Evolutionary conservation across 1,140 invertebrate species (phyloP).

Genomic region (Neodiprion lecontei): DNA sequence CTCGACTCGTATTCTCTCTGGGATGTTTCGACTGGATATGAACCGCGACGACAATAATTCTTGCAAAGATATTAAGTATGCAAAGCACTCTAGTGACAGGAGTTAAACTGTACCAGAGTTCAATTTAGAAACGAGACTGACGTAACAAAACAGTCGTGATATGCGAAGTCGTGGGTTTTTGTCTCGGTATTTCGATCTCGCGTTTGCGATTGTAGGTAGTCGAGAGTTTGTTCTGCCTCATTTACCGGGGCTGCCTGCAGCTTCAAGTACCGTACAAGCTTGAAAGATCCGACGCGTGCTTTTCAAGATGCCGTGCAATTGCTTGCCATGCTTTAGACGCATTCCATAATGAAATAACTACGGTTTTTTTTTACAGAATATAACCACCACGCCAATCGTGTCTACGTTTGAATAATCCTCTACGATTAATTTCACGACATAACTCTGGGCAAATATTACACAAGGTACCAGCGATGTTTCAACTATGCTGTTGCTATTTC

Average conservation of each 20-base stretch:
- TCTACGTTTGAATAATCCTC: too few relatives aligned
- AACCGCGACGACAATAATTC: too few relatives aligned
- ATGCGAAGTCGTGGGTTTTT: not conserved
- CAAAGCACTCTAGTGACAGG: too few relatives aligned
- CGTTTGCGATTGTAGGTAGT: not conserved
- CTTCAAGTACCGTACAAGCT: not conserved
- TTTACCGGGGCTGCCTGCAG: not conserved
- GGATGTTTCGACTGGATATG: too few relatives aligned
- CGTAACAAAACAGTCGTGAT: not conserved
- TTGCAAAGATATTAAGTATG: too few relatives aligned
- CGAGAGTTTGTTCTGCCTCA: not conserved
- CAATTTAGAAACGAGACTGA: not conserved
- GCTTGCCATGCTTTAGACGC: not conserved
- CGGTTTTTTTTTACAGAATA: too few relatives aligned
- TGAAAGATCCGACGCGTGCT: slow-evolving; percentile 1
- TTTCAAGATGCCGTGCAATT: slow-evolving; percentile 7
- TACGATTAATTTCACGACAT: too few relatives aligned
- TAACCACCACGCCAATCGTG: too few relatives aligned
- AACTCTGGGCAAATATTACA: too few relatives aligned
- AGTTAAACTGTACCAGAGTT: not conserved
- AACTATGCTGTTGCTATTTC: too few relatives aligned
- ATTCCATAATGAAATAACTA: slow-evolving; percentile 6
- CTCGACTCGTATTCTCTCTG: too few relatives aligned
- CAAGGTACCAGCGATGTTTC: too few relatives aligned
- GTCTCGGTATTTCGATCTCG: not conserved